Percentiles rank a stretch among this genome's conserved stretches.
These are phyloP conservation scores for Rhynchophorus ferrugineus DNA, from an alignment of 1,140 invertebrate species.

Conservation along the genomic window DNA sequence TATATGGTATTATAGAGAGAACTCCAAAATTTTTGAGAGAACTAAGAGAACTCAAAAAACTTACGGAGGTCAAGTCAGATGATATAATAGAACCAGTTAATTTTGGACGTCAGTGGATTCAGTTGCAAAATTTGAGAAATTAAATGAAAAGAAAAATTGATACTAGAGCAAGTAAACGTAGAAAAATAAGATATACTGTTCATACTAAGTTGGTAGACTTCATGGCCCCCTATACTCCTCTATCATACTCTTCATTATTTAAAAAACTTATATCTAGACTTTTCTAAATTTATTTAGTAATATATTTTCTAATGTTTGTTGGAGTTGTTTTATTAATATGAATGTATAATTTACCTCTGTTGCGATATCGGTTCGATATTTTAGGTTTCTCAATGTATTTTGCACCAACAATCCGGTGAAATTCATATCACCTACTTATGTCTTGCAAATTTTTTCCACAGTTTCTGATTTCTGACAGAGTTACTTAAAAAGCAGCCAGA, in stretches of 20 bases:
- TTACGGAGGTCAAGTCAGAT: constrained; percentile 84
- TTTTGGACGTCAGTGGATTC: constrained; percentile 76
- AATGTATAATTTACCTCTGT: no score
- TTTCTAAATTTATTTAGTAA: background rate
- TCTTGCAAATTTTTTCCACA: no score
- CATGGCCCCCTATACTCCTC: constrained; percentile 91
- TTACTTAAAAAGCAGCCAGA: no score
- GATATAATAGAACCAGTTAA: constrained; percentile 75
- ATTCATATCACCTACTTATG: no score
- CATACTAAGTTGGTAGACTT: constrained; percentile 89
- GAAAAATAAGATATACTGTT: constrained; percentile 82
- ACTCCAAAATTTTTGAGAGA: constrained; percentile 90
- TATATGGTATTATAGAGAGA: constrained; percentile 40
- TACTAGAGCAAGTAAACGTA: constrained; percentile 84
- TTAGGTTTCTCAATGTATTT: no score
- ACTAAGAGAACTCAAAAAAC: constrained; percentile 84
- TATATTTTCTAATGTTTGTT: background rate
- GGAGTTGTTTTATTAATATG: background rate
- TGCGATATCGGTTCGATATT: no score
- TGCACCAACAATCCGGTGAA: no score
- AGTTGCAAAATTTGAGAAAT: constrained; percentile 81
- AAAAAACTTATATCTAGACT: constrained; percentile 40
- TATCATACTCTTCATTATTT: constrained; percentile 78
- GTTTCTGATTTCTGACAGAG: no score
- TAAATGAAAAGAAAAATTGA: constrained; percentile 89